Conservation (phyloP, 1,140 invertebrate species). For the Tetranychus cinnabarinus region DNA sequence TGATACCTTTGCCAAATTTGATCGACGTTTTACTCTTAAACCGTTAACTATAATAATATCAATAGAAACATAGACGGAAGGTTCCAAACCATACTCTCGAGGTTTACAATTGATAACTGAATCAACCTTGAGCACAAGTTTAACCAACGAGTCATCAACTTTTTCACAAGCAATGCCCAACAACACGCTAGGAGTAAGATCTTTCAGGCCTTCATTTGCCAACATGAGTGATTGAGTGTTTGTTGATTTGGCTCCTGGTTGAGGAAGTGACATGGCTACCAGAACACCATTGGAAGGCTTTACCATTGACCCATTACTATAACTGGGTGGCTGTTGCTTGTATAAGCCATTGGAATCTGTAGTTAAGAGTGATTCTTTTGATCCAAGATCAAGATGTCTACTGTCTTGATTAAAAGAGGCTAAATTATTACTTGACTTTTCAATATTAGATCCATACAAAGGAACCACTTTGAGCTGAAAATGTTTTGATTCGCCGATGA, state of each 20-base stretch:
- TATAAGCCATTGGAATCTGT: not conserved
- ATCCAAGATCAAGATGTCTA: not conserved
- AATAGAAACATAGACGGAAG: conserved; percentile 7
- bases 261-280: no score
- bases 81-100: conserved; percentile 6
- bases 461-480: conserved; percentile 9
- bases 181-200: not conserved
- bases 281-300: not conserved
- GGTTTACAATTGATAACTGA: not conserved
- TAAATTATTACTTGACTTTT: not conserved
- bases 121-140: not conserved
- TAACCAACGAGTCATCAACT: not conserved
- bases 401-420: not conserved
- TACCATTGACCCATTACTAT: not conserved
- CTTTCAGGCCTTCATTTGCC: not conserved
- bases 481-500: conserved; percentile 7
- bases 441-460: not conserved
- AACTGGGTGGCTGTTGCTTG: not conserved
- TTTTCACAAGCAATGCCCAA: not conserved
- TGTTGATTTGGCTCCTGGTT: not conserved
- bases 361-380: not conserved
- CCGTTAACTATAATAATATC: not conserved
- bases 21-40: conserved; percentile 2
- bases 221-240: not conserved
- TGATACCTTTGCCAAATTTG: not conserved